Evolutionary conservation across 2,113 vertebrate species (phyloP).

Genomic region (Ptilonorhynchus violaceus): DNA sequence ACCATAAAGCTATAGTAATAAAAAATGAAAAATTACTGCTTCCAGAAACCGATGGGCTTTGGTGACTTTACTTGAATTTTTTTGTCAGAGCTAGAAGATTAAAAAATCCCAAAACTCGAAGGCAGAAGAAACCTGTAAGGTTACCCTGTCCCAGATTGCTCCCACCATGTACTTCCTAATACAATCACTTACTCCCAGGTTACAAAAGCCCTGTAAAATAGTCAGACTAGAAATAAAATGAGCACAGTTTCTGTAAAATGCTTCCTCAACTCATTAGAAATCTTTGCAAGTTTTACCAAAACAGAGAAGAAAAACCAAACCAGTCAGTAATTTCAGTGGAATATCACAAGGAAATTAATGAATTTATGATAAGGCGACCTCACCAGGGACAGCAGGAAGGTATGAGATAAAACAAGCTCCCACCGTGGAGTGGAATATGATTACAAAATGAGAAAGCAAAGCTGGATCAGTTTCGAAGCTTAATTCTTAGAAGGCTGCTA

Average conservation of each 20-base stretch:
- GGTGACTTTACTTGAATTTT: neutral
- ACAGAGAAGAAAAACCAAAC: neutral
- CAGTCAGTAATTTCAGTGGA: neutral
- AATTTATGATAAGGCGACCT: neutral
- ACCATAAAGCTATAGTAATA: neutral
- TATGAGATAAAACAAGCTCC: neutral
- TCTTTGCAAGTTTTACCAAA: neutral
- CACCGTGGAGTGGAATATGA: neutral
- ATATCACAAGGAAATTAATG: neutral
- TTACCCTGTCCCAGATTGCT: neutral
- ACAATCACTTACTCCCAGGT: neutral
- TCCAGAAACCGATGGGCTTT: neutral
- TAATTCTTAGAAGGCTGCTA: slow-evolving; percentile 30
- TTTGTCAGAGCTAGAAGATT: neutral
- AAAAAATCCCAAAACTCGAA: neutral
- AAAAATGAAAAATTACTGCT: slow-evolving; percentile 11
- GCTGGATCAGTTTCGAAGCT: neutral
- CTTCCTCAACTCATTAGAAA: neutral
- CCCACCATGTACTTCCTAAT: neutral
- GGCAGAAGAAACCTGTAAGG: neutral
- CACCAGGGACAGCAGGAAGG: neutral
- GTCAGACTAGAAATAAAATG: neutral
- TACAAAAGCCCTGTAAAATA: neutral
- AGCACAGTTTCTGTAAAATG: neutral
- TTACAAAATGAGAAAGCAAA: slow-evolving; percentile 13